A percentile compares a stretch with the other conserved stretches of the same genome.
phyloP scores from a whole-genome alignment of 2,888 invertebrate genomes.

The Hirtodrosophila trivittata region DNA sequence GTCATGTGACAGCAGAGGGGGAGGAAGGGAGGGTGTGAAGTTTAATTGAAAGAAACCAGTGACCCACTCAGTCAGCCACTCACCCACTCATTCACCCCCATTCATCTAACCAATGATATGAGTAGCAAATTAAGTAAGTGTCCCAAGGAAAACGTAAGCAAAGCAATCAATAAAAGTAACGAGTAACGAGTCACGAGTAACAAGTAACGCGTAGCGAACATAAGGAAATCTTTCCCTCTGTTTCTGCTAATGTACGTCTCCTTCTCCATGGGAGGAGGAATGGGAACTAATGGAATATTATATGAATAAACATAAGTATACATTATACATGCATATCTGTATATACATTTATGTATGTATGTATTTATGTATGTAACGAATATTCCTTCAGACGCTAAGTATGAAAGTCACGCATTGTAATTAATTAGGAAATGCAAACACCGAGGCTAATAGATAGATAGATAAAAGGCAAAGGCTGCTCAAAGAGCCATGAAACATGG shows the following conservation, averaged over 20 bases:
- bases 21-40: background rate
- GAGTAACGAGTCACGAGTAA: background rate
- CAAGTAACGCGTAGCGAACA: background rate
- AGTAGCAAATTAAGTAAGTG: too few species aligned
- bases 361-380: slow-evolving; percentile 22
- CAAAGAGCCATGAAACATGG: slow-evolving; percentile 36
- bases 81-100: background rate
- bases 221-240: too few species aligned
- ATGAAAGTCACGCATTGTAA: slow-evolving; percentile 73
- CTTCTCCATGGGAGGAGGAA: too few species aligned
- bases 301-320: slow-evolving; percentile 8
- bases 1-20: slow-evolving; percentile 32
- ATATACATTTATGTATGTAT: slow-evolving; percentile 1
- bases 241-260: too few species aligned
- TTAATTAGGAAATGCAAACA: slow-evolving; percentile 75
- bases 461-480: slow-evolving; percentile 51
- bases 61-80: background rate
- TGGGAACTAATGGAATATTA: too few species aligned
- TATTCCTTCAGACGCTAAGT: too few species aligned
- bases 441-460: slow-evolving; percentile 59
- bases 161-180: background rate
- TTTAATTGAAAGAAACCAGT: too few species aligned
- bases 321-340: slow-evolving; percentile 15
- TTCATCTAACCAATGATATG: too few species aligned
- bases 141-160: slow-evolving; percentile 1